These are phyloP conservation scores for Gisinianus flammeolus DNA, from an alignment of 2,888 invertebrate genomes.

Conservation along the genomic window DNA sequence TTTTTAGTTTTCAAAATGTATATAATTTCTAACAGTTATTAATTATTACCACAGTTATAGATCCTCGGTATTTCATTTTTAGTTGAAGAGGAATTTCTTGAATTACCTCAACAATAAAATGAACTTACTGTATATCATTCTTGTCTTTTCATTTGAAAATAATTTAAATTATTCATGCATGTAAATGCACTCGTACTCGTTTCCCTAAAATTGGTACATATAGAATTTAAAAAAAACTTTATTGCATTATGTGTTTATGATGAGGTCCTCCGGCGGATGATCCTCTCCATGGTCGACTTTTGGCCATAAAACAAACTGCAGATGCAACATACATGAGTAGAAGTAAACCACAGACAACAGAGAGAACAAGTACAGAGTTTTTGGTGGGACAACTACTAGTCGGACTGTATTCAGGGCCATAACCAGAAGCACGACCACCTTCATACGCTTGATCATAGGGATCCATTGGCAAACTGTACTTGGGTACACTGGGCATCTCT, in stretches of 20 bases:
- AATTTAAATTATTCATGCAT: background rate
- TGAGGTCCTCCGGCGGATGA: conserved; percentile 43
- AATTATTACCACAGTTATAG: conserved; percentile 14
- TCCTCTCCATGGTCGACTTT: conserved; percentile 58
- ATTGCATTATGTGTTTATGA: conserved; percentile 59
- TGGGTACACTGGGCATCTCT: conserved; percentile 64
- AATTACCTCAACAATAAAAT: background rate
- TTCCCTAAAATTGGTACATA: background rate
- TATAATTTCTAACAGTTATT: too few relatives aligned
- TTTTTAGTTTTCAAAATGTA: too few relatives aligned
- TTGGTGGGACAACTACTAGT: conserved; percentile 78
- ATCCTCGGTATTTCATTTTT: conserved; percentile 5
- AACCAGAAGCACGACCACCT: conserved; percentile 33
- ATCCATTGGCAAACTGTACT: conserved; percentile 40
- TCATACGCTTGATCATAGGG: conserved; percentile 43
- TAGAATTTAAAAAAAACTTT: conserved; percentile 27
- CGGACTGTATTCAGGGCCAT: conserved; percentile 26
- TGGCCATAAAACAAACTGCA: conserved; percentile 58
- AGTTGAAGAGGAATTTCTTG: background rate
- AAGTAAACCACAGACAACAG: conserved; percentile 87
- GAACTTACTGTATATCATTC: background rate
- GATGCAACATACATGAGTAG: conserved; percentile 83
- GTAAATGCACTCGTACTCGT: background rate
- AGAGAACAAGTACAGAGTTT: conserved; percentile 86
- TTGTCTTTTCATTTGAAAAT: background rate